phyloP scores from a whole-genome alignment of 2,888 invertebrate species.

The Lithophane socia region DNA sequence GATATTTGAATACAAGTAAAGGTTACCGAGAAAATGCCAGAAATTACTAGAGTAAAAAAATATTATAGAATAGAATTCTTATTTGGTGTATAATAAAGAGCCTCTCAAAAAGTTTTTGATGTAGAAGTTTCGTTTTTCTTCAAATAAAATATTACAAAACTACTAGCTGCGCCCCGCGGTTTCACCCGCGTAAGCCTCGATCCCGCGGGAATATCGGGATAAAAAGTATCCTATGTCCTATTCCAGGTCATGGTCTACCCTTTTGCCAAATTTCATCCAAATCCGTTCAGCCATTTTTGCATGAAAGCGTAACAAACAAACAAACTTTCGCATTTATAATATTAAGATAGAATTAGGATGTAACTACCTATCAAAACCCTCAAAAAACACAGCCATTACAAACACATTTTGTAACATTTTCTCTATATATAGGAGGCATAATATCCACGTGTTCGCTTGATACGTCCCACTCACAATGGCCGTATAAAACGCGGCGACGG shows the following conservation, averaged over 20 bases:
- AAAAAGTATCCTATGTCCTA: too few relatives aligned
- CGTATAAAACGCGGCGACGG: slow-evolving; percentile 79
- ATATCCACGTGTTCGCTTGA: slow-evolving; percentile 71
- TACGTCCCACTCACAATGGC: slow-evolving; percentile 70
- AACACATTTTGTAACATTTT: slow-evolving; percentile 27
- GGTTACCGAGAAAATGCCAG: background rate
- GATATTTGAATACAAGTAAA: background rate
- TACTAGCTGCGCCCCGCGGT: too few relatives aligned
- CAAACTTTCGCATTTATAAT: too few relatives aligned
- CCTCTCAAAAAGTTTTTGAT: background rate
- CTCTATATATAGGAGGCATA: slow-evolving; percentile 59
- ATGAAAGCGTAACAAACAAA: too few relatives aligned
- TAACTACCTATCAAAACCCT: background rate
- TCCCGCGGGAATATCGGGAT: too few relatives aligned
- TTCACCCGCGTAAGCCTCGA: too few relatives aligned
- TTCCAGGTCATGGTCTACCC: too few relatives aligned
- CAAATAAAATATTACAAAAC: background rate
- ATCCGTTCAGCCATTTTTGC: too few relatives aligned
- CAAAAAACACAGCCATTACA: slow-evolving; percentile 22
- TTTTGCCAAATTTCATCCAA: too few relatives aligned
- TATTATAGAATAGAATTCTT: background rate
- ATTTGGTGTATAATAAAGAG: background rate
- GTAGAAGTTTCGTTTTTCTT: background rate
- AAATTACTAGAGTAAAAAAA: background rate
- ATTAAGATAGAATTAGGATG: too few relatives aligned